A percentile compares a stretch with the other conserved stretches of the same genome.
Conservation (phyloP, 2,797 vertebrate species). For the Syndactyla subalaris region DNA sequence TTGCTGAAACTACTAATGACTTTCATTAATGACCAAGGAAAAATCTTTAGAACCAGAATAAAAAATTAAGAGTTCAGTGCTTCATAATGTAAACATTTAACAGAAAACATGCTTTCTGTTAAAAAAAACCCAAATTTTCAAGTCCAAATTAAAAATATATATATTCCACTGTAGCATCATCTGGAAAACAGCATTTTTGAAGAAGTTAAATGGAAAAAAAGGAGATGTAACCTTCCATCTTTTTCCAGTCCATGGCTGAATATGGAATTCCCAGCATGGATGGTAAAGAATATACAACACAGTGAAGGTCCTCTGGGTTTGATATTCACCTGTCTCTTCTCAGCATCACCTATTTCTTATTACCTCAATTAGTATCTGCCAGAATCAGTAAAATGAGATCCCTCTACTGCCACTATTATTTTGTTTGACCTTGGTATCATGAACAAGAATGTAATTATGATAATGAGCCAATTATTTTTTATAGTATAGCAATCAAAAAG, state of each 20-base stretch:
- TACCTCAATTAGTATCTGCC: not conserved
- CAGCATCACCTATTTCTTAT: not conserved
- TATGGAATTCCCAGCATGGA: not conserved
- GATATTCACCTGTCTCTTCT: conserved; percentile 12
- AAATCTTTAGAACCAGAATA: not conserved
- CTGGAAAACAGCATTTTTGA: not conserved
- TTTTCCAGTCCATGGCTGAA: not conserved
- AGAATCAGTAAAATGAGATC: not conserved
- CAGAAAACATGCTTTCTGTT: not conserved
- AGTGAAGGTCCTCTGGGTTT: not conserved
- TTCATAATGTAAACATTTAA: not conserved
- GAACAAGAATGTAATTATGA: conserved; percentile 44
- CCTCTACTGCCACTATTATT: not conserved
- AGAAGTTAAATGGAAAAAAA: not conserved
- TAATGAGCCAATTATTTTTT: conserved; percentile 27
- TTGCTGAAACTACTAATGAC: not conserved
- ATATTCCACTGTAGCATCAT: not conserved
- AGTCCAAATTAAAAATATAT: not conserved
- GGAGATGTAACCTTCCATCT: not conserved
- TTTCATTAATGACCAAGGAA: not conserved
- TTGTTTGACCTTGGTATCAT: not conserved
- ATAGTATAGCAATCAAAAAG: not conserved
- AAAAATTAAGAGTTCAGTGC: not conserved
- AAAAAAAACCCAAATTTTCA: not conserved
- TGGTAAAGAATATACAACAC: not conserved